Evolutionary conservation across 2,797 vertebrate genomes (phyloP), one percentile per base, ranked within the genome.

Genomic region (Myotis myotis): DNA sequence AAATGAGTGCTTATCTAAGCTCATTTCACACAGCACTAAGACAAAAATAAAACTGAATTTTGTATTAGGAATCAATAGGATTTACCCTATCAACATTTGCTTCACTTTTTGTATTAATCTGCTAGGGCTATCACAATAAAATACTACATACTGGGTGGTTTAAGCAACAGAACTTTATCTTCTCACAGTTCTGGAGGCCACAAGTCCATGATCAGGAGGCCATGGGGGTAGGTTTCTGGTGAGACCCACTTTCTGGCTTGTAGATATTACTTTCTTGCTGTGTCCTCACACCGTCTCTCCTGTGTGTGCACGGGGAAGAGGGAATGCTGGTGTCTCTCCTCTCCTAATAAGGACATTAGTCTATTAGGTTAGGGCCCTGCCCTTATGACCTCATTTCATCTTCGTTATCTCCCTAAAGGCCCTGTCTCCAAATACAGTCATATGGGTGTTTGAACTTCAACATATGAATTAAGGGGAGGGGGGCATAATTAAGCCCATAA

Each of bases 41-140:
- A 78, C 55, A 71, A 85, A 95, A 92, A 71, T 41, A 84, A 93
- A 93, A 41, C 28, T 47, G 33, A 47, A 5, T 70, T 80, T 71
- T 75, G 8, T 23, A 1, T 62, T 66, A 79, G n/a, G 68, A 55
- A 94, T 47, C 41, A 86, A 55, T 62, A 93, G n/a, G 36, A 82
- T 12, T 30, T 25, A 91, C 6, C 64, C 57, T 22, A 84, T 80
- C 6, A 57, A 44, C 28, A 8, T 75, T 60, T 53, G 28, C 80
- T 92, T 47, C 33, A 38, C 33, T 81, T 86, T 76, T 44, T 49
- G 0, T 64, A 28, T 75, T 36, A 87, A 16, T 57, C 53, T 79
- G 7, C n/a, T 8, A 74, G 22, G 28, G 22, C 28, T 20, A 7
- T 28, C 28, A 62, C 47, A 78, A 47, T 17, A 25, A 47, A 62